Base-by-base conservation (phyloP, 1,140 invertebrate species). In the Anadara kagoshimensis region DNA sequence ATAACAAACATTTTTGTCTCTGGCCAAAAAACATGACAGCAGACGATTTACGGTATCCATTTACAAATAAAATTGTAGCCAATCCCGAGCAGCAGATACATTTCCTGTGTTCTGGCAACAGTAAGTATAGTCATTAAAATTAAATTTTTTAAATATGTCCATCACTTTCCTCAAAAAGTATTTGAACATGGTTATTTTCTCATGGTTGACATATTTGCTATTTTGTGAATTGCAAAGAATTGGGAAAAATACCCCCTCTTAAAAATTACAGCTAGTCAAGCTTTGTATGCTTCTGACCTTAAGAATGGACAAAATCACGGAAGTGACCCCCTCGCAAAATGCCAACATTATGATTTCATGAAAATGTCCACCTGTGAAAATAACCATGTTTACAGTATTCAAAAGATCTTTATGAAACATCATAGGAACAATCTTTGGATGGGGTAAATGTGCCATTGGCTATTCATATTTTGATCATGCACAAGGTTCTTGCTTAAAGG, bases 101-200 rank as follows among this genome's bases (percentile, higher is more conserved):
- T 54, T 71, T 79, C 49, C 29, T 79, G 14, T 82, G 80, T 51
- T 69, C 69, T 14, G 78, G 78, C 0, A 64, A 79, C 54, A 66
- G 79, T 81, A 70, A 79, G 69, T 65, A 16, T 10, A 41, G 3
- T n/a, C n/a, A 49, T 49, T 49, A 2, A 11, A 49, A 18, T 49
- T 18, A 16, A 10, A 47, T 47, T 16, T 47, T 10, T 16, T 10
- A 8, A 47, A 16, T 47, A 47, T 16, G 16, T 47, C 8, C 45
- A 8, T 10, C 16, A 47, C 8, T 47, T 47, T 47, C 8, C 16
- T 47, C 8, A 47, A 47, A 47, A 47, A 47, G 45, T 8, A 47
- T 10, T 47, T 47, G 8, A 10, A 10, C 16, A 47, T 10, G 16
- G 16, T n/a, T n/a, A 47, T 47, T 47, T 8, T 10, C 16, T 10